Conservation (phyloP, 2,888 invertebrate genomes). For the Eristalis arbustorum region DNA sequence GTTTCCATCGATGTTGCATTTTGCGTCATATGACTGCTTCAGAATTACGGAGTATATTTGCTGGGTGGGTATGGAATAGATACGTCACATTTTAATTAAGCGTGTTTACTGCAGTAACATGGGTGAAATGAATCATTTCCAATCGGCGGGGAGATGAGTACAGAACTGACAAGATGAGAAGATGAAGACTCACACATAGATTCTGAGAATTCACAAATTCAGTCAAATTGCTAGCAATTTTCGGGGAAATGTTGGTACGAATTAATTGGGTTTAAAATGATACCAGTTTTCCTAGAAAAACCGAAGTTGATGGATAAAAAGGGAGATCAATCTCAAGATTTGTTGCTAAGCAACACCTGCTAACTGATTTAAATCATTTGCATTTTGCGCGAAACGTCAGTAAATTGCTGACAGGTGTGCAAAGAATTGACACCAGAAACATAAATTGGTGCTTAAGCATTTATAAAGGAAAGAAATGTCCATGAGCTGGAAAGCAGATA, state of each 20-base stretch:
- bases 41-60: not conserved
- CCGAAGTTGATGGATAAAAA: not conserved
- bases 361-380: not conserved
- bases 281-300: not conserved
- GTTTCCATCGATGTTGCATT: not conserved
- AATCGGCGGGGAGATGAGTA: not conserved
- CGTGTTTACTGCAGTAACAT: not conserved
- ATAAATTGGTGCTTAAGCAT: no score
- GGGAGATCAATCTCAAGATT: not conserved
- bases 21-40: not conserved
- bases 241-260: not conserved
- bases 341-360: not conserved
- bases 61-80: not conserved
- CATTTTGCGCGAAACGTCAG: not conserved
- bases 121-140: not conserved
- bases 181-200: not conserved
- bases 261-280: not conserved
- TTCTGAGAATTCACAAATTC: not conserved
- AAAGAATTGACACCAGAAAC: no score
- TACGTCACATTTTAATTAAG: not conserved
- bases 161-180: not conserved
- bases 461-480: no score
- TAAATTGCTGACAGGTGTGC: no score
- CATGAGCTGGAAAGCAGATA: no score
- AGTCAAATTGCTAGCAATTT: not conserved